Conservation (phyloP, 2,113 vertebrate genomes). For the Triplophysa tibetana region DNA sequence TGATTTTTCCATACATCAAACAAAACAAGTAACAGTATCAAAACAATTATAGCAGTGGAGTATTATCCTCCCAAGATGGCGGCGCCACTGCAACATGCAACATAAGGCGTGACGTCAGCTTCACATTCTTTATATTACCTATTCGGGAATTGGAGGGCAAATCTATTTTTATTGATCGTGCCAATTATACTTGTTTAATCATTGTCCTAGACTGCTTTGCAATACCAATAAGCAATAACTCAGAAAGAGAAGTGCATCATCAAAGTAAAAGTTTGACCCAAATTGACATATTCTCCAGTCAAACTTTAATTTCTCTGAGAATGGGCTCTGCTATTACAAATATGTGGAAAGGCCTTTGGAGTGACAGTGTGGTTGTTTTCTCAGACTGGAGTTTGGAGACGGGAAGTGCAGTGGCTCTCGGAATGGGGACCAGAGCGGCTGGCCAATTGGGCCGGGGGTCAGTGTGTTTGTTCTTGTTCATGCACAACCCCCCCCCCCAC, state of each 20-base stretch:
- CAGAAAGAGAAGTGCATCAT: not conserved
- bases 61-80: too few relatives aligned
- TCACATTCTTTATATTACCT: not conserved
- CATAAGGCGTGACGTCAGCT: not conserved
- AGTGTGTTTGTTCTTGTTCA: constrained; percentile 40
- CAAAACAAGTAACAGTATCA: too few relatives aligned
- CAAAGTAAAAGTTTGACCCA: not conserved
- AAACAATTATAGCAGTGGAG: too few relatives aligned
- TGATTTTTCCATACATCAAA: too few relatives aligned
- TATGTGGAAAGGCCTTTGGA: constrained; percentile 11
- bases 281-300: not conserved
- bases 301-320: not conserved
- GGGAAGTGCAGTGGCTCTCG: constrained; percentile 41
- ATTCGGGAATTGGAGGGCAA: not conserved
- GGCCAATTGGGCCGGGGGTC: constrained; percentile 39
- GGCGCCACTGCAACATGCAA: too few relatives aligned
- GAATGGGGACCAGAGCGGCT: constrained; percentile 31
- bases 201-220: not conserved
- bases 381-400: constrained; percentile 32
- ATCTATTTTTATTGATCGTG: not conserved
- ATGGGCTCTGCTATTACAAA: not conserved
- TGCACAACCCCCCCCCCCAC: not conserved
- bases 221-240: not conserved
- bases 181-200: not conserved
- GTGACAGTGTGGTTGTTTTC: constrained; percentile 34